A percentile compares a stretch with the other conserved stretches of the same genome.
phyloP scores from a whole-genome alignment of 2,113 vertebrate genomes.

The Felis catus region DNA sequence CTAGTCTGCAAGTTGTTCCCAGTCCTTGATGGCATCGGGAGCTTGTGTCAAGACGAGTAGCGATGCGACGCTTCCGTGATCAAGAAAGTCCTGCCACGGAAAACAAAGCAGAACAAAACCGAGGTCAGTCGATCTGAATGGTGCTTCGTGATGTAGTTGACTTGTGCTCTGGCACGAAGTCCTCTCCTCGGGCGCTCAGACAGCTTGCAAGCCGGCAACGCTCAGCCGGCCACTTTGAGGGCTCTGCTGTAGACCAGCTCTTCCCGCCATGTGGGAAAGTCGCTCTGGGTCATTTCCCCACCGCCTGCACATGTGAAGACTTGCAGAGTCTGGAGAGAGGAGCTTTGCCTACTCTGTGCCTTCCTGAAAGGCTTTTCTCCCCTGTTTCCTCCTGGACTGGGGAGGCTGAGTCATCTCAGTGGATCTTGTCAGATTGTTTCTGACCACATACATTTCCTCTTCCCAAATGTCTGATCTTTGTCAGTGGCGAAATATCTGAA shows the following conservation, averaged over 20 bases:
- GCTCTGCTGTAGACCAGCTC: fast-evolving
- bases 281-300: fast-evolving
- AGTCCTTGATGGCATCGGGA: neutral
- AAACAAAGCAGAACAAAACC: too few species aligned
- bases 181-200: neutral
- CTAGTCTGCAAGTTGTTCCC: neutral
- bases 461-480: conserved; percentile 57
- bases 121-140: too few species aligned
- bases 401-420: conserved; percentile 22
- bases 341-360: neutral
- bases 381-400: neutral
- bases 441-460: neutral
- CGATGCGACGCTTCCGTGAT: fast-evolving
- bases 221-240: too few species aligned
- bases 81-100: neutral
- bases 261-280: neutral
- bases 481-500: conserved; percentile 65
- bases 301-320: neutral
- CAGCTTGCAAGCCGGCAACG: fast-evolving
- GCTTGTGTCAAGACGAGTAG: too few species aligned
- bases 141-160: neutral
- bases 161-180: neutral
- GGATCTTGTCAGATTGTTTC: conserved; percentile 18
- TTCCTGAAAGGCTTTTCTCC: neutral
- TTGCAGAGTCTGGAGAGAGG: neutral